These are phyloP conservation scores for Drosophila atripex DNA, from an alignment of 2,888 invertebrate species.

Conservation along the genomic window DNA sequence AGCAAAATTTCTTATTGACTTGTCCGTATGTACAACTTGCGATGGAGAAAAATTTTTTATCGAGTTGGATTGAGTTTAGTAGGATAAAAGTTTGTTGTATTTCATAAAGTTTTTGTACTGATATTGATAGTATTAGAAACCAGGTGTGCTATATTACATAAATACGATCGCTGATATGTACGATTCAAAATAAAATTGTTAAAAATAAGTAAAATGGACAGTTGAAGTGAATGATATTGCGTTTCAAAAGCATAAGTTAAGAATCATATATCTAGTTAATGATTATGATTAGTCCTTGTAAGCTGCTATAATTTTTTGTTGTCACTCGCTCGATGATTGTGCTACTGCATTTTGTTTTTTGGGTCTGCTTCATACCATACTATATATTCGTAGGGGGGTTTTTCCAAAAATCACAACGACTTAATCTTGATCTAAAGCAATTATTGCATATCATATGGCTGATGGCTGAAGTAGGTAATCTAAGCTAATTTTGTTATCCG, in stretches of 20 bases:
- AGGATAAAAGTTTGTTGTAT: slow-evolving; percentile 37
- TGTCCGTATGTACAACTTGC: slow-evolving; percentile 42
- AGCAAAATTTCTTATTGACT: slow-evolving; percentile 44
- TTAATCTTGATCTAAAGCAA: slow-evolving; percentile 65
- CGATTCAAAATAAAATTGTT: slow-evolving; percentile 51
- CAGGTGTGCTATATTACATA: slow-evolving; percentile 76
- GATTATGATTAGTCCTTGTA: slow-evolving; percentile 42
- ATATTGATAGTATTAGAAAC: slow-evolving; percentile 76
- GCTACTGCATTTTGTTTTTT: slow-evolving; percentile 73
- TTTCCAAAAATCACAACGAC: slow-evolving; percentile 60
- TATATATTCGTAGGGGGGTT: slow-evolving; percentile 6
- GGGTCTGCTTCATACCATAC: slow-evolving; percentile 32
- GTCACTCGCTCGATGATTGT: slow-evolving; percentile 77
- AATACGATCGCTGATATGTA: slow-evolving; percentile 68
- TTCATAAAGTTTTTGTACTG: slow-evolving; percentile 60
- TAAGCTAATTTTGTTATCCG: slow-evolving; percentile 25
- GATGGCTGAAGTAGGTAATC: slow-evolving; percentile 45
- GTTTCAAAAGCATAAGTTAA: slow-evolving; percentile 6
- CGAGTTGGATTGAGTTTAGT: slow-evolving; percentile 37
- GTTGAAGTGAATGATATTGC: not conserved
- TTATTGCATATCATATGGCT: slow-evolving; percentile 43
- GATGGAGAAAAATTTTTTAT: slow-evolving; percentile 38
- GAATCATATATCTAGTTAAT: slow-evolving; percentile 28
- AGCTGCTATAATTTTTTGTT: slow-evolving; percentile 46
- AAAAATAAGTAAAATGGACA: not conserved